These are phyloP conservation scores for Cochlearius cochlearius DNA, from an alignment of 2,113 vertebrate genomes.

Conservation along the genomic window DNA sequence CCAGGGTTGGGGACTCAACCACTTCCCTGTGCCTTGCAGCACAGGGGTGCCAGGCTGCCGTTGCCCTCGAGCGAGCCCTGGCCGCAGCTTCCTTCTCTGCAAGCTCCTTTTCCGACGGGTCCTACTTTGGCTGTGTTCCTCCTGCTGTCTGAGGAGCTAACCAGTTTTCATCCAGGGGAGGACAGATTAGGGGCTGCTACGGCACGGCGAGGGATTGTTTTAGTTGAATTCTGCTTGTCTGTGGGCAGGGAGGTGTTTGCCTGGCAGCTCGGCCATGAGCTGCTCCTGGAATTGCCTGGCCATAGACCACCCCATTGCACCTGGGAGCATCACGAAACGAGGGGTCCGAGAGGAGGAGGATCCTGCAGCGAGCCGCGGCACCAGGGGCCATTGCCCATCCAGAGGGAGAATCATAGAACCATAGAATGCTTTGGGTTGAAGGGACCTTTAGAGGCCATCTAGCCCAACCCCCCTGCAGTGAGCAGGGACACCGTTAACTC, in stretches of 20 bases:
- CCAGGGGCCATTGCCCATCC: background rate
- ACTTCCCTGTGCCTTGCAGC: background rate
- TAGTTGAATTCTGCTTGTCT: background rate
- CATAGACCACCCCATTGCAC: background rate
- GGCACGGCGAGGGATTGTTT: background rate
- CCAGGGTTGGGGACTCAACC: too few relatives aligned
- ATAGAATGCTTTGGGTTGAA: too few relatives aligned
- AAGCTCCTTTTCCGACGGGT: background rate
- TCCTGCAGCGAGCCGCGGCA: background rate
- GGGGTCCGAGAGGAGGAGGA: background rate
- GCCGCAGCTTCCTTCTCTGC: background rate
- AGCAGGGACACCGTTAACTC: too few relatives aligned
- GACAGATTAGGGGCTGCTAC: background rate
- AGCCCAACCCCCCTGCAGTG: too few relatives aligned
- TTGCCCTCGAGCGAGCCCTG: accelerated
- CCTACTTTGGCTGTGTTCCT: background rate
- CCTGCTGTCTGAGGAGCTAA: background rate
- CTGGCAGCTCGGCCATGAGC: background rate
- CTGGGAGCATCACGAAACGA: background rate
- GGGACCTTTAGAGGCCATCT: too few relatives aligned
- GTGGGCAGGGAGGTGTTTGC: background rate
- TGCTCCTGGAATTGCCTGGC: background rate
- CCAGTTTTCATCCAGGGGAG: background rate
- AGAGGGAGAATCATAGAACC: background rate
- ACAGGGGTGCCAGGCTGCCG: background rate